These are phyloP conservation scores for Diachasma alloeum DNA, from an alignment of 1,140 invertebrate genomes.

Conservation along the genomic window DNA sequence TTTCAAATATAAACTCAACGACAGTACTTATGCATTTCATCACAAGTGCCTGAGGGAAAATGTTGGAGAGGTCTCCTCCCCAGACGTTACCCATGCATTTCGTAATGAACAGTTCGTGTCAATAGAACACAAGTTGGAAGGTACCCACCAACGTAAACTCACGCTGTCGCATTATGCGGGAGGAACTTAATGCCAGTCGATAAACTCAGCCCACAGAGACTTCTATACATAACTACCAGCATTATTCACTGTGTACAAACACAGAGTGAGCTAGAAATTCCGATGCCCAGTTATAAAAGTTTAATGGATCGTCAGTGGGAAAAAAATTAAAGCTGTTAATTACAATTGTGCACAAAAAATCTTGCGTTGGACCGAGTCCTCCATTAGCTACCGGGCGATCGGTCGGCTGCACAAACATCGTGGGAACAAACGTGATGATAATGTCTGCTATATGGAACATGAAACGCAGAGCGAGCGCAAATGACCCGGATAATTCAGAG, in stretches of 20 bases:
- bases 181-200: constrained; percentile 6
- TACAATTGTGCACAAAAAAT: background rate
- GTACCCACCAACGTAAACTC: background rate
- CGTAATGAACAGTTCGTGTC: background rate
- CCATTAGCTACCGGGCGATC: background rate
- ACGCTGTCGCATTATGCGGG: background rate
- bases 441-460: background rate
- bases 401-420: background rate
- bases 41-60: background rate
- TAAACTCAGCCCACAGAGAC: background rate
- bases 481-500: background rate
- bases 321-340: background rate
- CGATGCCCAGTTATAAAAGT: background rate
- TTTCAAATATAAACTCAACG: background rate
- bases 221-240: background rate
- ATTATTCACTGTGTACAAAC: background rate
- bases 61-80: background rate
- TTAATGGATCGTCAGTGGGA: background rate
- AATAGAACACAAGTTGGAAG: background rate
- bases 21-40: background rate
- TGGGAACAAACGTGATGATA: background rate
- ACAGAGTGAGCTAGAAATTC: background rate
- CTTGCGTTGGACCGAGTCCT: background rate
- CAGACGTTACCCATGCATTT: background rate
- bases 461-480: background rate